Conservation (phyloP, 2,888 invertebrate species). For the Epinotia demarniana region DNA sequence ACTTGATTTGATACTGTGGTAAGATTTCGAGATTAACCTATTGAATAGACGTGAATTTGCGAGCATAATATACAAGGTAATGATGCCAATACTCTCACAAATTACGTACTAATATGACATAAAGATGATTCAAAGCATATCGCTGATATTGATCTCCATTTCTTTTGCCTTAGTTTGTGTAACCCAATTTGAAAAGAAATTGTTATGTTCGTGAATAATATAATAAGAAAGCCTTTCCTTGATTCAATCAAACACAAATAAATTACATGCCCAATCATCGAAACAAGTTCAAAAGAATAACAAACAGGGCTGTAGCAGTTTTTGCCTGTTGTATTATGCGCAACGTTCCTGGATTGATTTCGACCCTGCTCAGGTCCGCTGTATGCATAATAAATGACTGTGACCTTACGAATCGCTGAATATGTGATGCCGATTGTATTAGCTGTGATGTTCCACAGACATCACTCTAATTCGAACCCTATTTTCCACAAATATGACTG, state of each 20-base stretch:
- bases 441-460: conserved; percentile 26
- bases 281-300: conserved; percentile 45
- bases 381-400: conserved; percentile 72
- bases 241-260: conserved; percentile 40
- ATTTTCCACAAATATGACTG: neutral
- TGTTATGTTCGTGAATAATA: conserved; percentile 19
- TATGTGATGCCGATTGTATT: conserved; percentile 44
- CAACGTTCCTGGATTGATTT: conserved; percentile 72
- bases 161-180: neutral
- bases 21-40: neutral
- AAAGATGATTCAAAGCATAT: neutral
- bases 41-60: conserved; percentile 4
- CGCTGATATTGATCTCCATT: neutral
- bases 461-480: conserved; percentile 1
- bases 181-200: conserved; percentile 6
- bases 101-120: neutral
- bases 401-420: conserved; percentile 53
- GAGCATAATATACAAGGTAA: neutral
- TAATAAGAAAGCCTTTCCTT: conserved; percentile 25
- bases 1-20: conserved; percentile 16
- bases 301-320: conserved; percentile 43
- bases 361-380: conserved; percentile 64
- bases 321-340: conserved; percentile 56
- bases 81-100: neutral
- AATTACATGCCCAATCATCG: conserved; percentile 40